Evolutionary conservation across 2,113 vertebrate species (phyloP).

Genomic region (Chaenogobius annularis): DNA sequence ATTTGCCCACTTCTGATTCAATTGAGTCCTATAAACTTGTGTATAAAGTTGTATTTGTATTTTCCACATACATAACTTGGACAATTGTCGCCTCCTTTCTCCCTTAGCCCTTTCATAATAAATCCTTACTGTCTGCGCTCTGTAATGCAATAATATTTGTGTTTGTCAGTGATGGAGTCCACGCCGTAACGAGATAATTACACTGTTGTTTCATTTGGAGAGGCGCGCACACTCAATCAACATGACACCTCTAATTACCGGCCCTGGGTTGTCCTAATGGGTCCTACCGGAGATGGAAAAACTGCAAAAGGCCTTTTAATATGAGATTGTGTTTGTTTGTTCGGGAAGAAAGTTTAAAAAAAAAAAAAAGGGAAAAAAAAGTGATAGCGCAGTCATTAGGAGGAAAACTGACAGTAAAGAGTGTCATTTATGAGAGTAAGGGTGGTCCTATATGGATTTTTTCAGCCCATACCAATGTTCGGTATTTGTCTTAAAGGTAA

Average conservation of each 20-base stretch:
- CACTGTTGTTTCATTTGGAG: conserved; percentile 89
- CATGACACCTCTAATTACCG: conserved; percentile 95
- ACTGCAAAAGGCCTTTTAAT: neutral
- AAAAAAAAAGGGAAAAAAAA: too few species aligned
- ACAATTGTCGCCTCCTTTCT: too few species aligned
- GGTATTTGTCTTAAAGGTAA: too few species aligned
- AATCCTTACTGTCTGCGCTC: too few species aligned
- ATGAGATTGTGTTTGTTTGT: conserved; percentile 18
- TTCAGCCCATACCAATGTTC: too few species aligned
- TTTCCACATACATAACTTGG: too few species aligned
- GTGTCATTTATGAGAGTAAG: too few species aligned
- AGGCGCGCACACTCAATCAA: conserved; percentile 88
- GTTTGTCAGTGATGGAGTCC: conserved; percentile 66
- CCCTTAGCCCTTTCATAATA: too few species aligned
- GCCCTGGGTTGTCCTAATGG: conserved; percentile 95
- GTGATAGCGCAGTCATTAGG: neutral
- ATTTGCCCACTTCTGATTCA: too few species aligned
- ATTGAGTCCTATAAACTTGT: too few species aligned
- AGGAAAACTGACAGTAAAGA: neutral
- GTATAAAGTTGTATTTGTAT: too few species aligned
- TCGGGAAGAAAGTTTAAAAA: neutral
- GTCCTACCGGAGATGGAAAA: conserved; percentile 74
- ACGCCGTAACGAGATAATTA: conserved; percentile 91
- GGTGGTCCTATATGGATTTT: too few species aligned
- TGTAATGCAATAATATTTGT: neutral